Evolutionary conservation across 2,888 invertebrate genomes (phyloP).

Genomic region (Macaria notata): DNA sequence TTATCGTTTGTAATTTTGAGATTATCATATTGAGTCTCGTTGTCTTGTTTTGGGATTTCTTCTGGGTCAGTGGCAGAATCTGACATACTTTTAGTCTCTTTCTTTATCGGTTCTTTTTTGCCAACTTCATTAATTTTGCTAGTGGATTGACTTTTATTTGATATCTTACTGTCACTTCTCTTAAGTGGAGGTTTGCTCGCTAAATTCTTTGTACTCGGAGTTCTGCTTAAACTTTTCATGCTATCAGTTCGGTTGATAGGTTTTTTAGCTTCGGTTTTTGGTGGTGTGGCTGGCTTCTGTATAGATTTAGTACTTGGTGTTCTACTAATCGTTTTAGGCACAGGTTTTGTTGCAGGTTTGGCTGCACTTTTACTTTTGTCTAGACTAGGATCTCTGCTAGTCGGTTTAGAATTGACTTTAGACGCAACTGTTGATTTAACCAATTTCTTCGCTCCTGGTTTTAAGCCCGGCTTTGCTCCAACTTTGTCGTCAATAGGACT

Average conservation of each 20-base stretch:
- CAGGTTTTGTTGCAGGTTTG: conserved; percentile 39
- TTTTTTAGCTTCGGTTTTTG: conserved; percentile 63
- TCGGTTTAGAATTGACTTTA: conserved; percentile 70
- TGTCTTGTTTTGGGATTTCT: conserved; percentile 66
- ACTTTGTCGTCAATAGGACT: conserved; percentile 72
- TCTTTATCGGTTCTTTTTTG: conserved; percentile 46
- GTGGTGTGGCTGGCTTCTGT: conserved; percentile 52
- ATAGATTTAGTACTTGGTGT: conserved; percentile 56
- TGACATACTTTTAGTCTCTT: conserved; percentile 34
- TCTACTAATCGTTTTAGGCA: conserved; percentile 53
- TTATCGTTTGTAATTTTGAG: conserved; percentile 63
- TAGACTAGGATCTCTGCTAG: conserved; percentile 71
- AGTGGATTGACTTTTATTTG: conserved; percentile 55
- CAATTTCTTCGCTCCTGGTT: conserved; percentile 57
- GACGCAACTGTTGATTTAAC: conserved; percentile 66
- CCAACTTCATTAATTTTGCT: conserved; percentile 60
- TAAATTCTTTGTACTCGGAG: conserved; percentile 67
- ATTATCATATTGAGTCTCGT: conserved; percentile 71
- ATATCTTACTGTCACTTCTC: conserved; percentile 60
- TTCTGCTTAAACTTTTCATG: conserved; percentile 66
- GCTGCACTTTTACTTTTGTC: conserved; percentile 59
- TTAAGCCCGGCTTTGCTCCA: conserved; percentile 56
- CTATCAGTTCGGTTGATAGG: conserved; percentile 68
- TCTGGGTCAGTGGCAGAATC: conserved; percentile 50
- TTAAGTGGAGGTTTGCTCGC: conserved; percentile 66